phyloP scores from a whole-genome alignment of 1,140 invertebrate species.

The Thaumatotibia leucotreta region DNA sequence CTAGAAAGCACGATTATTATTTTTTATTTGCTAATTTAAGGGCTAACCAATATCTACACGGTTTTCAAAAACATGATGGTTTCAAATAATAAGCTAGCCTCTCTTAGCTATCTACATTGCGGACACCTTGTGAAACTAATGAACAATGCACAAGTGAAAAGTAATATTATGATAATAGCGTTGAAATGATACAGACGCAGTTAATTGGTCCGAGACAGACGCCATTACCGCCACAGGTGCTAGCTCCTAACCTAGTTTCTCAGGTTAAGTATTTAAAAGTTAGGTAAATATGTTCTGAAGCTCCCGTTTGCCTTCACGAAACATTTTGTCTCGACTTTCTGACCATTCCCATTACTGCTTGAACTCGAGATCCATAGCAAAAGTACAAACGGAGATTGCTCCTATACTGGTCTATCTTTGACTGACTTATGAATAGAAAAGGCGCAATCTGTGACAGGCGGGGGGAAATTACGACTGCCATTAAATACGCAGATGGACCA shows the following conservation, averaged over 20 bases:
- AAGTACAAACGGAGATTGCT: neutral
- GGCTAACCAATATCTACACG: no score
- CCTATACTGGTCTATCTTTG: neutral
- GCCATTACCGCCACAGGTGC: slow-evolving; percentile 50
- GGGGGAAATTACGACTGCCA: neutral
- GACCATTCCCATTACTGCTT: neutral
- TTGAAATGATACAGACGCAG: neutral
- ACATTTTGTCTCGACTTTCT: neutral
- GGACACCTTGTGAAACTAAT: neutral
- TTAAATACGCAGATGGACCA: neutral
- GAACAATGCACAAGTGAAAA: neutral
- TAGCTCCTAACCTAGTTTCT: slow-evolving; percentile 41
- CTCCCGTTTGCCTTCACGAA: slow-evolving; percentile 2
- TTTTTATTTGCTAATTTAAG: no score
- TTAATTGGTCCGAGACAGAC: slow-evolving; percentile 14
- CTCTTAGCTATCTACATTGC: no score
- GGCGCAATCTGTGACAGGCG: neutral
- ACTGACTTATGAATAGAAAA: neutral
- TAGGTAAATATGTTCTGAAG: slow-evolving; percentile 32
- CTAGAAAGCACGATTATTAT: no score
- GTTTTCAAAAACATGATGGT: no score
- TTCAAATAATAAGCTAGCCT: no score
- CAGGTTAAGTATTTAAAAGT: slow-evolving; percentile 48
- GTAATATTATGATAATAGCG: neutral
- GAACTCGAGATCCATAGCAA: neutral